Base-by-base conservation (phyloP, 2,113 vertebrate genomes). In the Calidris pugnax region DNA sequence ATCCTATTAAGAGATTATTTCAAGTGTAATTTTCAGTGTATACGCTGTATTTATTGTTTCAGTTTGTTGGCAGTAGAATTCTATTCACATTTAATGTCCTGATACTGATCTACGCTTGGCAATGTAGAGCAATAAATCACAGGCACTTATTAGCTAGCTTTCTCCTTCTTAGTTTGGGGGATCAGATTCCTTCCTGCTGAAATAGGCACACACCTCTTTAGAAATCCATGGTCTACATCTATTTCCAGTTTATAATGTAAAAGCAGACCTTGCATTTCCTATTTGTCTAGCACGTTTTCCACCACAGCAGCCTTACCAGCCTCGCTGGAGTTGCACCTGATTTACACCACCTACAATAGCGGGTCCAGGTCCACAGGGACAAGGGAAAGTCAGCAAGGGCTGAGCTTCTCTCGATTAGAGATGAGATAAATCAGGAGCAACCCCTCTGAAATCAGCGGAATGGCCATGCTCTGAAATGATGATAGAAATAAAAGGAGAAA, bases 71-170 rank as follows among this genome's bases (percentile, higher is more conserved):
- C 43, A 60, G 22, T 56, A 60, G 27, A 62, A 53, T 7, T 78
- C 14, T 72, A 41, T 27, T 59, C n/a, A 45, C 4, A 35, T 91
- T 78, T 75, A 60, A 32, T 53, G 35, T 78, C n/a, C 14, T 81
- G 32, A 56, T 63, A 51, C 14, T 48, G 17, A 41, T 64, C 47
- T 60, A 5, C 30, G 22, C n/a, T 83, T 87, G 26, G 17, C 15
- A 50, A 26, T 37, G 21, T 55, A 67, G 10, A 77, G 9, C 28
- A 69, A 86, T 59, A 55, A 86, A 73, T 19, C 48, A 79, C 39
- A 28, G 62, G 9, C 7, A 19, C 0, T 0, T 59, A 5, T 10
- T 47, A 75, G 22, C 17, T 69, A 24, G 1, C 16, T 68, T 91
- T 75, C 32, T 76, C 28, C 50, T 50, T 62, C 39, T 71, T 8